Evolutionary conservation across 2,888 invertebrate species (phyloP).

Genomic region (Oscheius myriophilus): DNA sequence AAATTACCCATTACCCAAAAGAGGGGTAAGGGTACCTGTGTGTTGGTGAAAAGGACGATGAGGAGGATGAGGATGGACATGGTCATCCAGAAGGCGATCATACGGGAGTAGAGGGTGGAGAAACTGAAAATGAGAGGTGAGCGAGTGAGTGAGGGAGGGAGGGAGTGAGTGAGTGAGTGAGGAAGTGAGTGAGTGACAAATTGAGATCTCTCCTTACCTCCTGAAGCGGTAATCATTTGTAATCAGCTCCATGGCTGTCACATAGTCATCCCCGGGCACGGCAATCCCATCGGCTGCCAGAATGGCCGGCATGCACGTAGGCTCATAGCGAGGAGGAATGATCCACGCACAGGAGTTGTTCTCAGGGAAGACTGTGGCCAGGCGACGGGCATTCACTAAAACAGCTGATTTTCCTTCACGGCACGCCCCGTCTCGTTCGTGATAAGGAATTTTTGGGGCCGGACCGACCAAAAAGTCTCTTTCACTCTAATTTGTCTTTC

Average conservation of each 20-base stretch:
- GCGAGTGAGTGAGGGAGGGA: not conserved
- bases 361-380: slow-evolving; percentile 64
- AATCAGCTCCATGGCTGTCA: slow-evolving; percentile 89
- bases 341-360: slow-evolving; percentile 68
- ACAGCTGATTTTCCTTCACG: too few relatives aligned
- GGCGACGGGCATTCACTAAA: slow-evolving; percentile 65
- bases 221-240: slow-evolving; percentile 84
- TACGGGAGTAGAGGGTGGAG: slow-evolving; percentile 59
- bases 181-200: not conserved
- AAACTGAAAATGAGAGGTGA: slow-evolving; percentile 44
- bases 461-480: too few relatives aligned
- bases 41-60: slow-evolving; percentile 57
- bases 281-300: slow-evolving; percentile 57
- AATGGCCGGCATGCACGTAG: slow-evolving; percentile 64
- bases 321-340: slow-evolving; percentile 67
- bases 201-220: slow-evolving; percentile 45
- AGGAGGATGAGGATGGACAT: slow-evolving; percentile 58
- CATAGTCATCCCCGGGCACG: slow-evolving; percentile 91
- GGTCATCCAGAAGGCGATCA: slow-evolving; percentile 64
- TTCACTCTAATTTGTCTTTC: too few relatives aligned
- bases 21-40: slow-evolving; percentile 33
- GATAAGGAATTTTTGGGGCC: too few relatives aligned
- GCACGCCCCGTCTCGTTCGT: too few relatives aligned
- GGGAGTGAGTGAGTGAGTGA: not conserved
- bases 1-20: not conserved